Percentiles rank a stretch among this genome's conserved stretches.
These are phyloP conservation scores for Folsomia candida DNA, from an alignment of 2,888 invertebrate genomes.

Conservation along the genomic window DNA sequence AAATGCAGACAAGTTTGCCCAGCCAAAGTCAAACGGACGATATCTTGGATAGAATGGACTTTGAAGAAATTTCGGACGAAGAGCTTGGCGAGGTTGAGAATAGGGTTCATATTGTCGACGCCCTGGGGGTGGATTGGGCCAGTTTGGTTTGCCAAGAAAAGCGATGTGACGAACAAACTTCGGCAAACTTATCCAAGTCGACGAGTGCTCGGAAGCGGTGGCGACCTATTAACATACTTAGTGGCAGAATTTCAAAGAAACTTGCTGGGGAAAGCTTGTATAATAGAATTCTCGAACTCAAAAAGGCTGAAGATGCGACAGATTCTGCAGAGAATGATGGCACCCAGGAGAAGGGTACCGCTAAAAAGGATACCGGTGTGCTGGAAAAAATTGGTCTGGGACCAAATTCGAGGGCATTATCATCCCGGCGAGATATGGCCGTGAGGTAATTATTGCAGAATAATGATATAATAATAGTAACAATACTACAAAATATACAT, in stretches of 20 bases:
- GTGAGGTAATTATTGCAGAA: constrained; percentile 55
- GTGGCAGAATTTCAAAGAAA: constrained; percentile 74
- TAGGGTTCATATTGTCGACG: constrained; percentile 71
- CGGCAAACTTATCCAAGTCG: constrained; percentile 55
- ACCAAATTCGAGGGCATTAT: constrained; percentile 71
- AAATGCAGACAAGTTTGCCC: neutral
- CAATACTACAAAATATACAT: neutral
- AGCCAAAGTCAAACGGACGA: constrained; percentile 58
- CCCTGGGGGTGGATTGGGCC: constrained; percentile 94
- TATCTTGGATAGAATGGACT: constrained; percentile 73
- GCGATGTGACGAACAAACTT: constrained; percentile 64
- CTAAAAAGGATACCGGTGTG: constrained; percentile 34
- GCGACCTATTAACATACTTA: constrained; percentile 67
- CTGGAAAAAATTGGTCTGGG: constrained; percentile 58
- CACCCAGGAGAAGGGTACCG: constrained; percentile 35
- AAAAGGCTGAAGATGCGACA: constrained; percentile 34
- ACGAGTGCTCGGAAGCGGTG: constrained; percentile 68
- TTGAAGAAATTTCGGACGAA: constrained; percentile 87
- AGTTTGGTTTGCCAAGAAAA: constrained; percentile 67
- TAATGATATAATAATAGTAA: neutral
- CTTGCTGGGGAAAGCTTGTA: constrained; percentile 70
- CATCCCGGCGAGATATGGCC: constrained; percentile 74
- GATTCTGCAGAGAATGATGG: constrained; percentile 39
- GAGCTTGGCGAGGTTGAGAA: constrained; percentile 77
- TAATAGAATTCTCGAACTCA: constrained; percentile 53